These are phyloP conservation scores for Chymomyza fuscimana DNA, from an alignment of 2,888 invertebrate species.

Conservation along the genomic window DNA sequence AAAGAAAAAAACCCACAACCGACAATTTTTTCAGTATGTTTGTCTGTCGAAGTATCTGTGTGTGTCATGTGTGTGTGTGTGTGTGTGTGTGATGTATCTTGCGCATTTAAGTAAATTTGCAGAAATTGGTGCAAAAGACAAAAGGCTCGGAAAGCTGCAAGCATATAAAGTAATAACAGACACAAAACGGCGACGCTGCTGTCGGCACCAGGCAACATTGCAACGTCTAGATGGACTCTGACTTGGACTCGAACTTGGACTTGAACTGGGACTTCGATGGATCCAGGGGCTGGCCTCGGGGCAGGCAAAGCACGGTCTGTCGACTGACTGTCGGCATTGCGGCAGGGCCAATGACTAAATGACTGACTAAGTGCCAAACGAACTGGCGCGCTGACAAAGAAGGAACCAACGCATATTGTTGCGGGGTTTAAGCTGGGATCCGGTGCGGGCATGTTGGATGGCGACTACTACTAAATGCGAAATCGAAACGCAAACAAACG, in stretches of 20 bases:
- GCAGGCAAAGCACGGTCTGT: background rate
- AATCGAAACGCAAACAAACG: conserved; percentile 59
- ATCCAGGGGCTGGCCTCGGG: background rate
- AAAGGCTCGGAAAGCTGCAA: conserved; percentile 41
- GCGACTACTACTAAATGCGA: conserved; percentile 49
- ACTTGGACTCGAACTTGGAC: background rate
- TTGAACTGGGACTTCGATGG: background rate
- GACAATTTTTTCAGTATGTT: background rate
- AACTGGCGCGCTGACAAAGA: conserved; percentile 4
- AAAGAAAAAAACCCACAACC: background rate
- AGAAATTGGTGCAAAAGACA: conserved; percentile 74
- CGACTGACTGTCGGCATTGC: conserved; percentile 1
- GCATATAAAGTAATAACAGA: conserved; percentile 74
- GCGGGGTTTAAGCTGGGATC: too few species aligned
- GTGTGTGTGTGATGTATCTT: conserved; percentile 40
- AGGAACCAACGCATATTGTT: background rate
- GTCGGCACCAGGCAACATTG: conserved; percentile 24
- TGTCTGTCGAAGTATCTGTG: background rate
- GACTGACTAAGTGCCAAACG: conserved; percentile 72
- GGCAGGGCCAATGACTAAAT: conserved; percentile 68
- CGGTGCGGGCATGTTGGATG: background rate
- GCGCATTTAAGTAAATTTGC: conserved; percentile 69
- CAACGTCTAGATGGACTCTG: conserved; percentile 18
- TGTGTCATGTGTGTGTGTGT: conserved; percentile 17
- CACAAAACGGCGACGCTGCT: conserved; percentile 54